A percentile compares a stretch with the other conserved stretches of the same genome.
These are phyloP conservation scores for Dryobotodes eremita DNA, from an alignment of 2,888 invertebrate genomes.

Conservation along the genomic window DNA sequence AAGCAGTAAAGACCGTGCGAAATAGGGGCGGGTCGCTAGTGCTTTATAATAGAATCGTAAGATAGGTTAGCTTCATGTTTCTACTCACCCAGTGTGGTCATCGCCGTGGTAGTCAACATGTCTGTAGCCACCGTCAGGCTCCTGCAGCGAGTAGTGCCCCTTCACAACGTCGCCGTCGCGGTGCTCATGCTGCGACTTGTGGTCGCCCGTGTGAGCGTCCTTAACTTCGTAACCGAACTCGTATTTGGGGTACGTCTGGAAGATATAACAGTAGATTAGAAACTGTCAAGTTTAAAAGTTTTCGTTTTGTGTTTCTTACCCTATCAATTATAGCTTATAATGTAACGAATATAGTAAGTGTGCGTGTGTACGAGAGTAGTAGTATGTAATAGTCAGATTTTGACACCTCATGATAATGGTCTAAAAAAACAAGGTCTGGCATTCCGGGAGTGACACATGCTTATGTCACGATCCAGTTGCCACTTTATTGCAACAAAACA, in stretches of 20 bases:
- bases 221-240: constrained; percentile 74
- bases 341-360: no score
- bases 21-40: no score
- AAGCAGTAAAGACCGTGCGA: no score
- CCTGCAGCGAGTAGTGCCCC: constrained; percentile 80
- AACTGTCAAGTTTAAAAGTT: not conserved
- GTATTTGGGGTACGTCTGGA: constrained; percentile 73
- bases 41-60: no score
- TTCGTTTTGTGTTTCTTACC: not conserved
- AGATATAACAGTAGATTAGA: not conserved
- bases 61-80: no score
- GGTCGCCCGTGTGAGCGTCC: constrained; percentile 89
- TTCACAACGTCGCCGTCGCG: constrained; percentile 86
- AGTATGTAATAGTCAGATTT: no score
- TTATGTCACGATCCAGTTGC: no score
- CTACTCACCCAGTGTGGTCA: constrained; percentile 79
- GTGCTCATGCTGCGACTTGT: constrained; percentile 86
- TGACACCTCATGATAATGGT: no score
- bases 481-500: no score
- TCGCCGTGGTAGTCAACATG: constrained; percentile 89
- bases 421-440: no score
- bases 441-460: no score
- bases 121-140: constrained; percentile 88
- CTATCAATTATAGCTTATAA: not conserved
- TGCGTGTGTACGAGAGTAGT: no score